Evolutionary conservation across 2,888 invertebrate genomes (phyloP).

Genomic region (Megalurothrips usitatus): DNA sequence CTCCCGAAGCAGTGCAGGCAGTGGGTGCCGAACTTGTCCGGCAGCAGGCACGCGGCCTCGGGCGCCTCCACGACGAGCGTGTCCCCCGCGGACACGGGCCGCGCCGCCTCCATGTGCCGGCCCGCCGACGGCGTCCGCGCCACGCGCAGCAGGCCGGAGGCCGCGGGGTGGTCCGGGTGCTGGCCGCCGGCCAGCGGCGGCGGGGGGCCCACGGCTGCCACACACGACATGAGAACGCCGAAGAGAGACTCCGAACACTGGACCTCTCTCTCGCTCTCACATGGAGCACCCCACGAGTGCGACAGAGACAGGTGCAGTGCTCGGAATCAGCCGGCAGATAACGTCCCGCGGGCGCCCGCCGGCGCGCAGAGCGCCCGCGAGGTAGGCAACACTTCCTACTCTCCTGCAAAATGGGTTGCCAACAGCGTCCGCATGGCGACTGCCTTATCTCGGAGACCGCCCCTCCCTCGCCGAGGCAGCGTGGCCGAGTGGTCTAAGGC

Average conservation of each 20-base stretch:
- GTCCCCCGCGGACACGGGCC: conserved; percentile 63
- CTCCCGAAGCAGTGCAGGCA: conserved; percentile 75
- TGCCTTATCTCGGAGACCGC: neutral
- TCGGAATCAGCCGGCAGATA: neutral
- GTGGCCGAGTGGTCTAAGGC: conserved; percentile 43
- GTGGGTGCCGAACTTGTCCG: conserved; percentile 70
- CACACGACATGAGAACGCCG: neutral
- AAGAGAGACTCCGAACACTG: neutral
- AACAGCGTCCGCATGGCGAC: neutral
- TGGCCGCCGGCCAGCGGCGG: conserved; percentile 51
- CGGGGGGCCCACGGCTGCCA: neutral
- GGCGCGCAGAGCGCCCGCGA: neutral
- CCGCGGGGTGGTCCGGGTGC: conserved; percentile 52
- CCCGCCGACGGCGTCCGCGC: conserved; percentile 53
- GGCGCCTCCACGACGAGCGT: conserved; percentile 67
- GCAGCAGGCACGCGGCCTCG: conserved; percentile 66
- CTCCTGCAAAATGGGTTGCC: neutral
- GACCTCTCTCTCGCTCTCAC: too few relatives aligned
- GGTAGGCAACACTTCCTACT: neutral
- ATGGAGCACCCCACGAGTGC: too few relatives aligned
- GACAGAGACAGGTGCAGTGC: too few relatives aligned
- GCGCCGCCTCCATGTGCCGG: conserved; percentile 63
- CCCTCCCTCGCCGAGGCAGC: conserved; percentile 32
- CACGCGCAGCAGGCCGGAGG: conserved; percentile 39
- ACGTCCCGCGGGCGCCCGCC: neutral